These are phyloP conservation scores for Chascanopsetta lugubris DNA, from an alignment of 2,113 vertebrate genomes.

Conservation along the genomic window DNA sequence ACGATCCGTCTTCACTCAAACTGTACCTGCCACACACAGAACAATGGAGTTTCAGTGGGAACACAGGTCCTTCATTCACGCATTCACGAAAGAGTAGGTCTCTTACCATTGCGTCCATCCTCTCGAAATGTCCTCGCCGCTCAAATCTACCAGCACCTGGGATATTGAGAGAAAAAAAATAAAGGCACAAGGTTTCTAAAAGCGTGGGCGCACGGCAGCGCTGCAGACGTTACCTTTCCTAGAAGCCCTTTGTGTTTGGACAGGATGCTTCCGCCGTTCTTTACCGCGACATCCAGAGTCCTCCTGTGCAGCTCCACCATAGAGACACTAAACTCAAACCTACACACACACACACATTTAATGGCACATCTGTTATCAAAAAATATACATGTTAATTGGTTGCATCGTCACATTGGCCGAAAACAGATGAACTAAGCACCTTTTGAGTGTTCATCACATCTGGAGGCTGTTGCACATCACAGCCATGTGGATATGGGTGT, in stretches of 20 bases:
- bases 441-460: too few species aligned
- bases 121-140: constrained; percentile 90
- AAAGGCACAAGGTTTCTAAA: background rate
- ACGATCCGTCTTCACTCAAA: constrained; percentile 89
- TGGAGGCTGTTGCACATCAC: too few species aligned
- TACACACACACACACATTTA: constrained; percentile 54
- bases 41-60: background rate
- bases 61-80: background rate
- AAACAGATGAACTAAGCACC: too few species aligned
- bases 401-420: too few species aligned
- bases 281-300: constrained; percentile 94
- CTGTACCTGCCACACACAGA: constrained; percentile 85
- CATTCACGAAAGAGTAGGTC: background rate
- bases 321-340: constrained; percentile 95
- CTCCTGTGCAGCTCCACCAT: constrained; percentile 91
- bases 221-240: constrained; percentile 86
- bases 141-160: constrained; percentile 89
- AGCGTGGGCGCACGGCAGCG: too few species aligned
- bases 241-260: constrained; percentile 97
- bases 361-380: background rate
- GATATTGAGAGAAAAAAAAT: constrained; percentile 15
- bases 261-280: constrained; percentile 93
- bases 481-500: too few species aligned
- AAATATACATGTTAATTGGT: too few species aligned
- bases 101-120: constrained; percentile 95